Evolutionary conservation across 2,113 vertebrate species (phyloP), one percentile per base, ranked within the genome.

Genomic region (Salvelinus alpinus): DNA sequence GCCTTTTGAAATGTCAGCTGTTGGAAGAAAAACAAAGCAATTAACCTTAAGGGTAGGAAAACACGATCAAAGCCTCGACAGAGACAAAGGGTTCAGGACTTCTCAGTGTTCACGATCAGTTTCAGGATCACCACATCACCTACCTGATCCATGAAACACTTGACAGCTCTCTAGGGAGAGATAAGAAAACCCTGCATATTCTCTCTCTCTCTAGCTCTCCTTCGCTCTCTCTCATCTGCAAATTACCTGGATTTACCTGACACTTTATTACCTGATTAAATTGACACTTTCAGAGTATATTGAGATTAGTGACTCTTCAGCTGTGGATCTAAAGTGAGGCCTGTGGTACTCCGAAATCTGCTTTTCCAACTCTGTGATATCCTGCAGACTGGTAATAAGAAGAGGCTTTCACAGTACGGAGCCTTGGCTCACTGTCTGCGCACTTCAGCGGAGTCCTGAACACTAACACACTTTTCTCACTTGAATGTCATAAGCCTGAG

Each of bases 1-100:
- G 65, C 18, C 73, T 73, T 76, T 82, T 81, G 38, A 87, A 86
- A 81, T 82, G 82, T 72, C 84, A 82, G 77, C 69, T 24, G 3
- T 25, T 1, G 0, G 38, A 66, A 18, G n/a, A 67, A 78, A 83
- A 82, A 75, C 76, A 83, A 81, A 51, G 71, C 71, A 71, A 82
- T 82, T 74, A 78, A 82, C 77, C 71, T 85, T 68, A n/a, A 60
- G 22, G 54, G 34, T 64, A 77, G 44, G 65, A 64, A 70, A 77
- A 74, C 69, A 74, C 70, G 69, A 72, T 77, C 20, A 34, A 66
- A 14, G 29, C 20, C 25, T 77, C 27, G 44, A 31, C 69, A 25
- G 75, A 29, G 69, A 66, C 75, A 80, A 66, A 84, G 38, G 57
- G 25, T 71, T 72, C 34, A 69, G 62, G 29, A 68, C 18, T 68